Base-by-base conservation (phyloP, 2,888 invertebrate genomes). In the Listrodromus nycthemerus region DNA sequence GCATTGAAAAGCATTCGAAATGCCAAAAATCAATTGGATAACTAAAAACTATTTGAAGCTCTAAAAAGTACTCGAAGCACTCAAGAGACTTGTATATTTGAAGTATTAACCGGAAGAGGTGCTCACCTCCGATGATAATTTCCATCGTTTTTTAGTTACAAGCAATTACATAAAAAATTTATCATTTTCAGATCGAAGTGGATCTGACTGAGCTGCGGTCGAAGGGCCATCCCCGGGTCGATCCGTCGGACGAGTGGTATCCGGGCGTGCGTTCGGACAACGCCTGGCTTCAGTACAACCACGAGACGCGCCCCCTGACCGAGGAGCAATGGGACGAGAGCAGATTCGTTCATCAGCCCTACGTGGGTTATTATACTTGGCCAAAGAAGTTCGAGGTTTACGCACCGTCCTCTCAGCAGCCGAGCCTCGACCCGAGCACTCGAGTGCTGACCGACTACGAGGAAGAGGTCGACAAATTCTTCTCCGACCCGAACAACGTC, bases 271-370 rank as follows among this genome's bases (percentile, higher is more conserved):
- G 97, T 81, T 92, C 95, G 33, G 97, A 97, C 89, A 96, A 98
- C 89, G 93, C 94, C 63, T 98, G 97, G 97, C 94, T 97, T 58
- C 95, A 96, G 93, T 97, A 97, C 85, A 94, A 96, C 86, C 95
- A 95, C 19, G 93, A 94, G 61, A 94, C 94, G 0, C 92, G 94
- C 19, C 96, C 97, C 0, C 92, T 94, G 65, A 95, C 95, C 4
- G 95, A 95, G 69, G 95, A 96, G 81, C 95, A 96, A 80, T 98
- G 98, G 98, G 95, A 98, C 84, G 94, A 95, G 84, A 95, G 95
- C 0, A 95, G 95, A 91, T 96, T 96, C 90, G 94, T 97, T 27
- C 96, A 97, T 90, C 95, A 96, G 82, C 94, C 95, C 7, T 95
- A 95, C 87, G 86, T 91, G 0, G 96, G 95, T 10, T 95, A 94